These are phyloP conservation scores for Megalonaias nervosa DNA, from an alignment of 1,140 invertebrate species.

Conservation along the genomic window DNA sequence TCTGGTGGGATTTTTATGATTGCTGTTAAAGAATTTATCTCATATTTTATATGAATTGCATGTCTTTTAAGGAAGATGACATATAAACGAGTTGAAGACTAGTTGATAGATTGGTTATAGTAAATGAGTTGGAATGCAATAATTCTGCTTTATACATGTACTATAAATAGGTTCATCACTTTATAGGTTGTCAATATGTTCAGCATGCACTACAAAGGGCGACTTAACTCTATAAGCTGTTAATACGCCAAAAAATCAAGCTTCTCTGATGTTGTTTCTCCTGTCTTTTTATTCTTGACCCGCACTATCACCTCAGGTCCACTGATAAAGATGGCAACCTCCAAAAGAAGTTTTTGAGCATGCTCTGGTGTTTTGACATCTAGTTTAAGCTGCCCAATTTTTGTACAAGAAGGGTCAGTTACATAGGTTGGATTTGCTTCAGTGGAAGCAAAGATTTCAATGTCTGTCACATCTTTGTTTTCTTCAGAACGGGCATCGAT, in stretches of 20 bases:
- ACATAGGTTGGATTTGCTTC: conserved; percentile 6
- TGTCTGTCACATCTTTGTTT: background rate
- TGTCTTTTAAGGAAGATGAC: no score
- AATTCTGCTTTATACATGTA: no score
- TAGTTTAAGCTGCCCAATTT: conserved; percentile 14
- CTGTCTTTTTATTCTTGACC: conserved; percentile 19
- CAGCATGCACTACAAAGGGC: no score
- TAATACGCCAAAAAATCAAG: conserved; percentile 7
- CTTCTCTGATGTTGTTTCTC: background rate
- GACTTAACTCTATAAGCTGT: no score
- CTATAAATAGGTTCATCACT: no score
- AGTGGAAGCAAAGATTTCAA: conserved; percentile 18
- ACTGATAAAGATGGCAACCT: conserved; percentile 19
- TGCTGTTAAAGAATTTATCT: no score
- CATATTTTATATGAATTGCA: no score
- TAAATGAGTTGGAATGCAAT: no score
- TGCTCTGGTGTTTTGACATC: conserved; percentile 14
- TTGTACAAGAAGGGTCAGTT: conserved; percentile 14
- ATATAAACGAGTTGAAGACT: no score
- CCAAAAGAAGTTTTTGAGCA: conserved; percentile 6
- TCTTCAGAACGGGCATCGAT: conserved; percentile 4
- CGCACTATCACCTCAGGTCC: conserved; percentile 23
- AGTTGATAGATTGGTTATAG: no score
- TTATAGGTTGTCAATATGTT: no score
- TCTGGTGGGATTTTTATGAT: no score